These are phyloP conservation scores for Lanistes nyassanus DNA, from an alignment of 1,140 invertebrate genomes.

Conservation along the genomic window DNA sequence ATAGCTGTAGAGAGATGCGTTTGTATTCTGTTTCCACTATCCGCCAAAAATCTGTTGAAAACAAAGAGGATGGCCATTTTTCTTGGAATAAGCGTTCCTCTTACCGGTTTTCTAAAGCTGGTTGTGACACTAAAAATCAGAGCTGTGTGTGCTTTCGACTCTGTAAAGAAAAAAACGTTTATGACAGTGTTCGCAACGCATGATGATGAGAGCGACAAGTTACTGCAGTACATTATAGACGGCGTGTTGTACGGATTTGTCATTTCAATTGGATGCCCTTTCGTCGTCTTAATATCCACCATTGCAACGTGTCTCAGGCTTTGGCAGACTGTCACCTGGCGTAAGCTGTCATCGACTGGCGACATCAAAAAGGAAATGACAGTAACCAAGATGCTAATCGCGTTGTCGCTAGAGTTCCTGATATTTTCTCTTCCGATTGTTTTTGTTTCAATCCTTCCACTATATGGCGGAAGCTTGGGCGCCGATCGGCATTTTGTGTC, in stretches of 20 bases:
- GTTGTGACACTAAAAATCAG: not conserved
- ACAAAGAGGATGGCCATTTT: not conserved
- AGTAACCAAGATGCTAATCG: slow-evolving; percentile 10
- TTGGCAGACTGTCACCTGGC: not conserved
- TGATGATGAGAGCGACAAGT: not conserved
- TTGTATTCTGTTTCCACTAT: slow-evolving; percentile 2
- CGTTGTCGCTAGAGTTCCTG: slow-evolving; percentile 8
- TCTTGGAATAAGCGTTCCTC: not conserved
- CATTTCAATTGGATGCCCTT: slow-evolving; percentile 1
- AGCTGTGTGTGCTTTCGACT: not conserved
- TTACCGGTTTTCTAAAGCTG: not conserved
- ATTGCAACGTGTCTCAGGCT: not conserved
- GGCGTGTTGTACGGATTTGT: slow-evolving; percentile 5
- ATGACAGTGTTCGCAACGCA: not conserved
- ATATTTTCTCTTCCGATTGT: not conserved
- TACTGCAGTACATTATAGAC: not conserved
- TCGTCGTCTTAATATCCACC: slow-evolving; percentile 3
- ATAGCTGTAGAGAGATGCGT: not conserved
- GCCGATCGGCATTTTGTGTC: not conserved
- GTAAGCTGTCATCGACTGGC: not conserved
- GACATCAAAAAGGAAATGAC: not conserved
- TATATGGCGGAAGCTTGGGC: not conserved
- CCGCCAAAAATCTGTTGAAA: not conserved
- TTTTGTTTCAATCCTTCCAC: not conserved
- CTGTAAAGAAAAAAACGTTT: not conserved